These are phyloP conservation scores for Poeciliopsis turrubarensis DNA, from an alignment of 2,113 vertebrate species.

Conservation along the genomic window DNA sequence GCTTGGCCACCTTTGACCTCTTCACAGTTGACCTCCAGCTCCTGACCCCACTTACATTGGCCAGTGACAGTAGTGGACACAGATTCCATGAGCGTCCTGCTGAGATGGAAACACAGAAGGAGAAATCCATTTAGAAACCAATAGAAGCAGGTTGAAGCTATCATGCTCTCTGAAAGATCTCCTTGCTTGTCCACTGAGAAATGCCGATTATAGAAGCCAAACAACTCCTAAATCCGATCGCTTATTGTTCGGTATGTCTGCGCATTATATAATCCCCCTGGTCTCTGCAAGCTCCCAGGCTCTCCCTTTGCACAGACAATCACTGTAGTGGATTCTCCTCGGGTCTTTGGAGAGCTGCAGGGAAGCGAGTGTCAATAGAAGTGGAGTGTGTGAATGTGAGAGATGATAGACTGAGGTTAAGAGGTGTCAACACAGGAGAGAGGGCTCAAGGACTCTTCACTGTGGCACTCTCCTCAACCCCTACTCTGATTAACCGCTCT, in stretches of 20 bases:
- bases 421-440: constrained; percentile 79
- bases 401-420: constrained; percentile 81
- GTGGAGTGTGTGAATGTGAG: constrained; percentile 71
- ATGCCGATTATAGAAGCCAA: constrained; percentile 8
- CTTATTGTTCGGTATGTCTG: constrained; percentile 33
- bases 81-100: constrained; percentile 34
- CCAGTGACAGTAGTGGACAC: constrained; percentile 56
- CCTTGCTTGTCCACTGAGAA: constrained; percentile 7
- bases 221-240: constrained; percentile 20
- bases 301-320: constrained; percentile 53
- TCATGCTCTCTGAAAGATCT: background rate
- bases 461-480: constrained; percentile 72
- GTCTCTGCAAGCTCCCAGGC: constrained; percentile 40
- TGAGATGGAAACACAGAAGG: constrained; percentile 12
- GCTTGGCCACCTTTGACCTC: constrained; percentile 73
- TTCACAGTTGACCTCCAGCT: constrained; percentile 70
- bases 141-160: constrained; percentile 7
- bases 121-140: constrained; percentile 5
- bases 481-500: constrained; percentile 78
- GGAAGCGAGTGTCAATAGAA: constrained; percentile 76
- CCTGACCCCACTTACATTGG: constrained; percentile 78
- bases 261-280: constrained; percentile 52
- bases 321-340: constrained; percentile 68
- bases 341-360: constrained; percentile 73
- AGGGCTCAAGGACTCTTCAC: constrained; percentile 77